Percentiles rank a stretch among this genome's conserved stretches.
These are phyloP conservation scores for Neodiprion virginianus DNA, from an alignment of 1,140 invertebrate species.

Conservation along the genomic window DNA sequence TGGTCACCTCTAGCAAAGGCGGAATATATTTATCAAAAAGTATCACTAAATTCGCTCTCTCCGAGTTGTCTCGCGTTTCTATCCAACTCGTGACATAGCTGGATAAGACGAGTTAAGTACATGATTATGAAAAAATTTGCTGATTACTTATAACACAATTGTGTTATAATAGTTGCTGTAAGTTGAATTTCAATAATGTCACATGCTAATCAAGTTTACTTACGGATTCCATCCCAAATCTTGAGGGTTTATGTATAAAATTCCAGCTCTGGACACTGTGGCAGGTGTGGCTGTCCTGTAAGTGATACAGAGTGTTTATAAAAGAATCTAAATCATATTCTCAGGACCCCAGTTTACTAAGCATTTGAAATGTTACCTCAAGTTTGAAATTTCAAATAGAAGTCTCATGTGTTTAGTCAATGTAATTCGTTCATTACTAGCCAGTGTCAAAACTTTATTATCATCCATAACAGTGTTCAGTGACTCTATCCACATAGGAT, in stretches of 20 bases:
- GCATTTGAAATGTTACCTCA: slow-evolving; percentile 53
- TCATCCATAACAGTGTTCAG: slow-evolving; percentile 89
- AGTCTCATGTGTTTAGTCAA: slow-evolving; percentile 90
- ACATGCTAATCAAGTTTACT: slow-evolving; percentile 50
- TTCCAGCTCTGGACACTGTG: slow-evolving; percentile 92
- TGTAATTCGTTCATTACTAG: slow-evolving; percentile 94
- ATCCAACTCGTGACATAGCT: slow-evolving; percentile 92
- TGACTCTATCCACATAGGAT: slow-evolving; percentile 98
- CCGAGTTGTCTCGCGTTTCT: slow-evolving; percentile 76
- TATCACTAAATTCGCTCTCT: slow-evolving; percentile 82
- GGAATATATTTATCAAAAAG: slow-evolving; percentile 97
- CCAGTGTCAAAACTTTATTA: slow-evolving; percentile 86
- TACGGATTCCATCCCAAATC: slow-evolving; percentile 98
- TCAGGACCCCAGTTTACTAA: slow-evolving; percentile 5
- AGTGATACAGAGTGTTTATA: not conserved
- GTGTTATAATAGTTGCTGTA: no score
- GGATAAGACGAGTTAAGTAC: slow-evolving; percentile 4
- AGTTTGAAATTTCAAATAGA: slow-evolving; percentile 93
- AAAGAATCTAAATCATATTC: not conserved
- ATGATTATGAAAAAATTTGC: not conserved
- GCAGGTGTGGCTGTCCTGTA: slow-evolving; percentile 89
- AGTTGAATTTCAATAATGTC: no score
- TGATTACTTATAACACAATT: not conserved
- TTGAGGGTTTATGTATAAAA: slow-evolving; percentile 89
- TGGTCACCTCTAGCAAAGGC: slow-evolving; percentile 77